Evolutionary conservation across 2,797 vertebrate genomes (phyloP), one percentile per base, ranked within the genome.

Genomic region (Tenualosa thibaudeaui): DNA sequence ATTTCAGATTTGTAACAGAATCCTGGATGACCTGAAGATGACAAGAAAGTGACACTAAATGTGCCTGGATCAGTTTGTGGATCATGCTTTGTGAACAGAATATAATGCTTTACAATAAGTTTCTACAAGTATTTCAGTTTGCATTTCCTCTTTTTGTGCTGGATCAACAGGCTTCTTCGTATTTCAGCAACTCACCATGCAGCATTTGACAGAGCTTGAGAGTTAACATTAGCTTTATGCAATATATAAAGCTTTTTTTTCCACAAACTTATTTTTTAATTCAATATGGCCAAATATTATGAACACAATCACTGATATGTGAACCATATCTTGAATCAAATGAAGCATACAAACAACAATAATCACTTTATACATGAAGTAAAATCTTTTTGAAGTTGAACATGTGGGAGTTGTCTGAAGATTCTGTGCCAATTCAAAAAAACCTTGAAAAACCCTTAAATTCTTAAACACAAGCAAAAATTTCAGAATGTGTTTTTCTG

Each of bases 1-100:
- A 84, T 93, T 94, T 93, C 93, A 95, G 95, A 94, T 95, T 90
- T 93, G 83, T 95, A 94, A 94, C 92, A 91, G 88, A 54, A 26
- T 81, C 89, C 49, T 40, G 85, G 71, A 58, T 88, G 89, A 88
- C 87, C 88, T 86, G 89, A 90, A 90, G 87, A 91, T 91, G 75
- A 53, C 65, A 60, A 84, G 90, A 87, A 0, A 82, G 86, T 84
- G 87, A 26, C 40, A 54, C 68, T 81, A 26, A 56, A 71, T 56
- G 75, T 65, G 58, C 50, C 26, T 71, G 53, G 60, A 87, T 22
- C 31, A 24, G 56, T 37, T 81, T 60, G 17, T n/a, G 24, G 22
- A 58, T 56, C 56, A 68, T 49, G 13, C 10, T n/a, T 56, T 24
- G 81, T 31, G 22, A 37, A 19, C 50, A 68, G 49, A 83, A 3